Evolutionary conservation across 2,113 vertebrate genomes (phyloP).

Genomic region (Holacanthus passer): DNA sequence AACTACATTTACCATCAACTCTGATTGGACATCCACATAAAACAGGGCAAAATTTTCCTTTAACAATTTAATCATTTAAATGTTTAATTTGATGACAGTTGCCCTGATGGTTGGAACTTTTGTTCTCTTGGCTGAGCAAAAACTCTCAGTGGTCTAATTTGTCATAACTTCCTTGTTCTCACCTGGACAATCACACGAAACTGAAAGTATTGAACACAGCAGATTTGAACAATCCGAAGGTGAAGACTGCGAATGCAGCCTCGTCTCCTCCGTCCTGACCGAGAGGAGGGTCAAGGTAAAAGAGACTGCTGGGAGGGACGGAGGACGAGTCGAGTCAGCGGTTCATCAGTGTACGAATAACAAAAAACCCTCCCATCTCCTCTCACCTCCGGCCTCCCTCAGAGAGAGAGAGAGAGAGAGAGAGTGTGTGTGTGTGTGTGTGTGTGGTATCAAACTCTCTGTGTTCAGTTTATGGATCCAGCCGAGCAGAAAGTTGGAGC

Average conservation of each 20-base stretch:
- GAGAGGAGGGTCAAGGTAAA: constrained; percentile 26
- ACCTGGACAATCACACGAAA: background rate
- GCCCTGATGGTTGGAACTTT: too few relatives aligned
- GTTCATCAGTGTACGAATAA: constrained; percentile 11
- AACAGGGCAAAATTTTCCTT: too few relatives aligned
- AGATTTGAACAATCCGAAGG: background rate
- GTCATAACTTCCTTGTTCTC: background rate
- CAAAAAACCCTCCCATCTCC: constrained; percentile 26
- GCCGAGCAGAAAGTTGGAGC: constrained; percentile 34
- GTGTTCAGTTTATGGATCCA: constrained; percentile 57
- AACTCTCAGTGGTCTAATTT: too few relatives aligned
- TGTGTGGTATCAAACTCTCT: constrained; percentile 20
- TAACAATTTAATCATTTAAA: too few relatives aligned
- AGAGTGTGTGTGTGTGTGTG: constrained; percentile 5
- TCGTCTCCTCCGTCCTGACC: background rate
- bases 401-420: background rate
- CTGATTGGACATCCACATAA: too few relatives aligned
- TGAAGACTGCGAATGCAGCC: constrained; percentile 15
- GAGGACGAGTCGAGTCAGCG: constrained; percentile 51
- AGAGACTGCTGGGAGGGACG: constrained; percentile 15
- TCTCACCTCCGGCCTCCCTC: constrained; percentile 56
- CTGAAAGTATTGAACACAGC: background rate
- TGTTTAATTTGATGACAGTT: too few relatives aligned
- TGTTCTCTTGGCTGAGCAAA: too few relatives aligned
- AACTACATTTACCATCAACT: too few relatives aligned